Evolutionary conservation across 1,140 invertebrate genomes (phyloP).

Genomic region (Saccostrea echinata): DNA sequence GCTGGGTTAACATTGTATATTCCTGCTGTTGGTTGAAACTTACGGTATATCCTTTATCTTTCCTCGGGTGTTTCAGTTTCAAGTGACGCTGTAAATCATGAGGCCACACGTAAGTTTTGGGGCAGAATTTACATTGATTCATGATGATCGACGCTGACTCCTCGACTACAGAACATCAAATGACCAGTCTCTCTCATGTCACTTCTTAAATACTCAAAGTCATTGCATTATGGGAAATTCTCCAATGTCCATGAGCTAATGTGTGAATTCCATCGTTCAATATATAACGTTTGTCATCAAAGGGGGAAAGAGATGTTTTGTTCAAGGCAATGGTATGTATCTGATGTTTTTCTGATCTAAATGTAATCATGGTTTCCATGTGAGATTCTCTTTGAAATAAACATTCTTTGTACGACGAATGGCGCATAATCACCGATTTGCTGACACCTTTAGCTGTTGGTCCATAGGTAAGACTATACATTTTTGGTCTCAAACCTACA

Average conservation of each 20-base stretch:
- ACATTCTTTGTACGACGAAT: conserved; percentile 37
- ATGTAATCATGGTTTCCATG: conserved; percentile 37
- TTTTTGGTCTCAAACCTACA: conserved; percentile 33
- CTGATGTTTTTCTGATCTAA: conserved; percentile 35
- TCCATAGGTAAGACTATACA: conserved; percentile 39
- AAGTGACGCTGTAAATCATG: conserved; percentile 42
- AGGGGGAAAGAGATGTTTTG: conserved; percentile 37
- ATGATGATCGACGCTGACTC: background rate
- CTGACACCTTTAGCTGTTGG: conserved; percentile 44
- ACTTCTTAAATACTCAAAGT: background rate
- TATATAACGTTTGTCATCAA: conserved; percentile 47
- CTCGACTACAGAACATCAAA: background rate
- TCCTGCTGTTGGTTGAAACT: background rate
- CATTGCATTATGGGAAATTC: conserved; percentile 38
- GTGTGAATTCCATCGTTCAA: conserved; percentile 48
- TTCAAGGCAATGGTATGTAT: conserved; percentile 37
- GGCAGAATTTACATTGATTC: conserved; percentile 22
- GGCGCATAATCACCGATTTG: conserved; percentile 43
- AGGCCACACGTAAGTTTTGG: conserved; percentile 1
- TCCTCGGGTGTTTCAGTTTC: background rate
- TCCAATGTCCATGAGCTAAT: conserved; percentile 47
- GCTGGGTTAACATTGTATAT: background rate
- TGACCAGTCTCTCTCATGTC: background rate
- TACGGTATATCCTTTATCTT: background rate
- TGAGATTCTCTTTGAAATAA: conserved; percentile 32